Evolutionary conservation across 2,888 invertebrate genomes (phyloP), one percentile per base, ranked within the genome.

Genomic region (Spatulosminthurus flaviceps): DNA sequence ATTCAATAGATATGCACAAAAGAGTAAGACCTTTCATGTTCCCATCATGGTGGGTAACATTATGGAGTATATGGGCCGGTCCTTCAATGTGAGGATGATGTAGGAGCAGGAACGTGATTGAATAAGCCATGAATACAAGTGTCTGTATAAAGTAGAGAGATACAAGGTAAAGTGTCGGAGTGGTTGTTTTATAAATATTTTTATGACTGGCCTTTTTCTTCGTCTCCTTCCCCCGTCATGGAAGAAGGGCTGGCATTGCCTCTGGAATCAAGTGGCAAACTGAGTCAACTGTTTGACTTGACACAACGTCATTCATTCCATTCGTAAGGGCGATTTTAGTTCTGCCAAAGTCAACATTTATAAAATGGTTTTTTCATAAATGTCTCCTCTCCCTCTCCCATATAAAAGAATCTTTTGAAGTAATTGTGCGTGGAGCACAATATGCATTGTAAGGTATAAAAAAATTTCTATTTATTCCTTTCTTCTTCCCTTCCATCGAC

Each of bases 311-410:
- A 28, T 22, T 28, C 19, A 67, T 26, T 67, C 24, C 19, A 67
- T 26, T 67, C 24, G 51, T 72, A 21, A 43, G 43, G 43, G 42
- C 28, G 51, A 72, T 51, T 72, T 72, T 21, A 28, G 28, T 19
- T 72, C 72, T 51, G 51, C 72, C 72, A 72, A 72, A 72, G 72
- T 72, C 24, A 51, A 72, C 72, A 72, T 42, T 72, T 51, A 72
- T 51, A 43, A 72, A 72, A 72, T 72, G 24, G 26, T 72, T 72
- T 72, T 72, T 51, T 51, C 13, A 26, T 72, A 4, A 4, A 2
- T 51, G 2, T n/a, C 51, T 51, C 16, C 16, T 19, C n/a, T 13
- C 51, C 51, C 4, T 51, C 16, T 51, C n/a, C 16, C 19, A 51
- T 16, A 51, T 51, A 51, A 51, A 51, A 16, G 51, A n/a, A 51